Percentiles rank a stretch among this genome's conserved stretches.
These are phyloP conservation scores for Nipponia nippon DNA, from an alignment of 2,113 vertebrate species.

Conservation along the genomic window DNA sequence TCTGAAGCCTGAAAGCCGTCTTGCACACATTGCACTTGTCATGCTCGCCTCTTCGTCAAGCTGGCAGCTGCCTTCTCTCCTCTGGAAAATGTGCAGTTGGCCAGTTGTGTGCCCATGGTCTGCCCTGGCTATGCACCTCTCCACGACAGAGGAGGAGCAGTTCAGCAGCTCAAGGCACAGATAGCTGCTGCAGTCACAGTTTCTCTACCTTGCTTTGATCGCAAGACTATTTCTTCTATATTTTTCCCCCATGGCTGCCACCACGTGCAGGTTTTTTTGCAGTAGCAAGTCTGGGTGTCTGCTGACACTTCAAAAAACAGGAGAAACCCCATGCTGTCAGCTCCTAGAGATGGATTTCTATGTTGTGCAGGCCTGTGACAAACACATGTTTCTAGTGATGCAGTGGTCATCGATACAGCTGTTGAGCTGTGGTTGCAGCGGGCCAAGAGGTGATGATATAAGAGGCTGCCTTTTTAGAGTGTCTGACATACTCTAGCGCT, in stretches of 20 bases:
- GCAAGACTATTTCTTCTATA: neutral
- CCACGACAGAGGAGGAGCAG: neutral
- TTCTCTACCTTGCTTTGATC: neutral
- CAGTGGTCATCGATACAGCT: neutral
- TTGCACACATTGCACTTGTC: neutral
- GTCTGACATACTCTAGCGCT: neutral
- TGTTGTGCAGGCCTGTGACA: neutral
- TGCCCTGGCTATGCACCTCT: neutral
- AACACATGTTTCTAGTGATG: neutral
- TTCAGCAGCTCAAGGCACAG: conserved; percentile 1
- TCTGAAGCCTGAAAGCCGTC: neutral
- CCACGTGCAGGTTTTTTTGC: neutral
- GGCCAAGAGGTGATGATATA: neutral
- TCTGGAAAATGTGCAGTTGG: neutral
- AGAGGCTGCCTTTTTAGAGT: neutral
- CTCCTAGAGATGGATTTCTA: neutral
- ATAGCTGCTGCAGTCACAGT: neutral
- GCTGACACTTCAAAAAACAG: neutral
- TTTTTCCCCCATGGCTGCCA: neutral
- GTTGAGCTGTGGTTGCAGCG: neutral
- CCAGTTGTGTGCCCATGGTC: neutral
- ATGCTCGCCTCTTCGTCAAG: neutral
- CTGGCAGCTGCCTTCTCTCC: neutral
- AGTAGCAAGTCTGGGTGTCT: neutral
- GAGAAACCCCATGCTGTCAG: neutral